Base-by-base conservation (phyloP, 2,113 vertebrate species). In the Festucalex cinctus region DNA sequence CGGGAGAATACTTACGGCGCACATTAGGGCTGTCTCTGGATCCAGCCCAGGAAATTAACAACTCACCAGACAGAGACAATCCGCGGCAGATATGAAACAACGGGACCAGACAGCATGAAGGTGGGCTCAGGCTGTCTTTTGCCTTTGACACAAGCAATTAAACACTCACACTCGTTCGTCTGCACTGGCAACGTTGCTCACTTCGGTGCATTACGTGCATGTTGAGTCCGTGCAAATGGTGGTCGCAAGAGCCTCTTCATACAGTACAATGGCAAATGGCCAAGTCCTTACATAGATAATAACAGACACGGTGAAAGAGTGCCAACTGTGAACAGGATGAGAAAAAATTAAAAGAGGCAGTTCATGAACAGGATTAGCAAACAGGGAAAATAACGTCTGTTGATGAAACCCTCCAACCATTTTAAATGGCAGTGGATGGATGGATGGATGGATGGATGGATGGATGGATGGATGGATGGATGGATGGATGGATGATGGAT, bases 71-170 rank as follows among this genome's bases (percentile, higher is more conserved):
- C 79, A 84, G 79, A 88, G 71, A 83, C 83, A 91, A 90, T 89
- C 85, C 87, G 77, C 36, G 36, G 69, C 77, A 83, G 81, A 87
- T 85, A 88, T 83, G 86, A 91, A 57, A 87, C 74, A 81, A 84
- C 86, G 81, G 85, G 84, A 89, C 80, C 66, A 62, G 78, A 60
- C 71, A 75, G 81, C 77, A 82, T 83, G 83, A 82, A 84, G 81
- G 75, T 78, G 79, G 82, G 70, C 68, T 77, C 71, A 74, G 78
- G 75, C 78, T 58, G 70, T 80, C 81, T 81, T n/a, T 54, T 68
- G 69, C 70, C 73, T 70, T n/a, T 89, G 90, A 91, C 89, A 90
- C 86, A 85, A 88, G 78, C 87, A 89, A 90, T 91, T 89, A 91
- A 79, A 82, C n/a, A 67, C 66, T 77, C 73, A 65, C 76, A 75